These are phyloP conservation scores for Heterocephalus glaber DNA, from an alignment of 2,113 vertebrate genomes.

Conservation along the genomic window DNA sequence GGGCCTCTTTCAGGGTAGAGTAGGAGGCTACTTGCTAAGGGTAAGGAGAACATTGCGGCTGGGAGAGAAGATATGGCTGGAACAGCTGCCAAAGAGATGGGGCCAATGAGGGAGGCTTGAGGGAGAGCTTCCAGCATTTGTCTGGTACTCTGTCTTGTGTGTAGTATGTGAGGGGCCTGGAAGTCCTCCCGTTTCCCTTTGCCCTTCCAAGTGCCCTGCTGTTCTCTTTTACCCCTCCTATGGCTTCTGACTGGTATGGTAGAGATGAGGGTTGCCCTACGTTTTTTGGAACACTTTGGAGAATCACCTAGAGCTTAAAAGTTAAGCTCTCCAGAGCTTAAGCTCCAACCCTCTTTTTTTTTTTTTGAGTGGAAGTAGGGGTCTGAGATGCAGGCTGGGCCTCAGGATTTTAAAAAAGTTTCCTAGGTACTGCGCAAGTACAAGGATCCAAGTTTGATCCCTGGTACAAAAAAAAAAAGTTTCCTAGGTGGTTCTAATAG, in stretches of 20 bases:
- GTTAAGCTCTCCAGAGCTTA: neutral
- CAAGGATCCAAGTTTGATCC: no score
- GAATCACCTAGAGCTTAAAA: neutral
- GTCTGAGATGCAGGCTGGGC: neutral
- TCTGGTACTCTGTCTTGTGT: no score
- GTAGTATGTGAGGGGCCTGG: neutral
- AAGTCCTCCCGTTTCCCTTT: neutral
- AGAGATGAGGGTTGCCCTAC: neutral
- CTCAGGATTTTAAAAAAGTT: neutral
- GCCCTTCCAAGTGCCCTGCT: neutral
- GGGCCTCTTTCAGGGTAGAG: neutral
- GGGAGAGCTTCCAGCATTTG: neutral
- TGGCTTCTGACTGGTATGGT: neutral
- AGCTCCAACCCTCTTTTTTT: neutral
- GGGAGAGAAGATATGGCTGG: neutral
- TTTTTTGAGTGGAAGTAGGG: fast-evolving
- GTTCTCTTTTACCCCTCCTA: neutral
- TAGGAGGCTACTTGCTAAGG: neutral
- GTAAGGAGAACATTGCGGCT: neutral
- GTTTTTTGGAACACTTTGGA: neutral
- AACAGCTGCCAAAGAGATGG: neutral
- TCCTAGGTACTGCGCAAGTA: no score
- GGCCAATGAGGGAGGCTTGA: neutral
- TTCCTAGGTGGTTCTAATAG: neutral
- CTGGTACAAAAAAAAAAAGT: no score